A percentile compares a stretch with the other conserved stretches of the same genome.
Evolutionary conservation across 2,113 vertebrate species (phyloP).

Genomic region (Petroica traversi): DNA sequence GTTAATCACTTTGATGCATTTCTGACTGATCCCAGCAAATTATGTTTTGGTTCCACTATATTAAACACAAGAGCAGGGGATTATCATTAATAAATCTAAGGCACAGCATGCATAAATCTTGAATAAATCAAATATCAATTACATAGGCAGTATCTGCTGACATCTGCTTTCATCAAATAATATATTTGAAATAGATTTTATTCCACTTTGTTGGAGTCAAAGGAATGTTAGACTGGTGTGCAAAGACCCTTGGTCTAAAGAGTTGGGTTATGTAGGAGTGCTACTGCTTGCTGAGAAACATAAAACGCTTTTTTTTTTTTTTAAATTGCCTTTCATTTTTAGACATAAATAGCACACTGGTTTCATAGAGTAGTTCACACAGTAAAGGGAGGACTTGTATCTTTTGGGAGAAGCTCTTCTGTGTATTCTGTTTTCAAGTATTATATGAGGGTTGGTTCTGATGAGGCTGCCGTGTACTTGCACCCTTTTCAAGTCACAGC

Average conservation of each 20-base stretch:
- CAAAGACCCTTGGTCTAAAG: slow-evolving; percentile 57
- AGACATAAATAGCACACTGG: slow-evolving; percentile 11
- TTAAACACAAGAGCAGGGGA: slow-evolving; percentile 86
- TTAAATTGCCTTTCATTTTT: slow-evolving; percentile 41
- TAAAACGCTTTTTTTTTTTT: not conserved
- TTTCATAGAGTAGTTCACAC: not conserved
- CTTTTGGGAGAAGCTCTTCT: not conserved
- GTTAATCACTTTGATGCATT: slow-evolving; percentile 90
- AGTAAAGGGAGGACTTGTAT: not conserved
- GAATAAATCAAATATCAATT: slow-evolving; percentile 90
- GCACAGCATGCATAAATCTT: slow-evolving; percentile 87
- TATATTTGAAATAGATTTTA: slow-evolving; percentile 84
- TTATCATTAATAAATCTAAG: slow-evolving; percentile 91
- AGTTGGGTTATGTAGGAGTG: not conserved
- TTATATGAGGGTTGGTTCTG: not conserved
- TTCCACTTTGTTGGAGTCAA: slow-evolving; percentile 77
- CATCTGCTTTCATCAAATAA: slow-evolving; percentile 86
- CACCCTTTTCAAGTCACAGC: not conserved
- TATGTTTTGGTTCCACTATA: slow-evolving; percentile 88
- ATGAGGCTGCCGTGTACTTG: not conserved
- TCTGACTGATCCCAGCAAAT: slow-evolving; percentile 88
- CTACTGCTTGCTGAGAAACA: slow-evolving; percentile 6
- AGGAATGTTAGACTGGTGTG: slow-evolving; percentile 51
- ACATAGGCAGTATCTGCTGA: slow-evolving; percentile 84
- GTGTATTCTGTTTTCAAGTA: not conserved